Base-by-base conservation (phyloP, 2,797 vertebrate species). In the Agapornis canus region DNA sequence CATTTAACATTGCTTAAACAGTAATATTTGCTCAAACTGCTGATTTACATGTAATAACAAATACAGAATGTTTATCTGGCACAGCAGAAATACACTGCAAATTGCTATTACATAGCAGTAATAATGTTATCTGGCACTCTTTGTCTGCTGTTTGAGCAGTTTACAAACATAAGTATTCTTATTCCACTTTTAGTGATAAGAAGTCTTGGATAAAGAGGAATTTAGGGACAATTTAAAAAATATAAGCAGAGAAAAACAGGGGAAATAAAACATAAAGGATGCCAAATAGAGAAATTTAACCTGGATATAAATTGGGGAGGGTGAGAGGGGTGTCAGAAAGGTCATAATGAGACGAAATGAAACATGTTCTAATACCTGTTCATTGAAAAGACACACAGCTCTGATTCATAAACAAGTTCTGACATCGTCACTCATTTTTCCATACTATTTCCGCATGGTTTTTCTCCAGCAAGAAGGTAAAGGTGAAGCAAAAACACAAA, bases 391-490 rank as follows among this genome's bases (percentile, higher is more conserved):
- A 72, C 20, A 61, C 29, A 12, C 13, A 10, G 35, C 27, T 87
- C 39, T 79, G 32, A 40, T 86, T 92, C 51, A 26, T 6, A 35
- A 72, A 39, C 52, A 21, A 5, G 16, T 65, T 81, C 59, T 83
- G 63, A 86, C 64, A 61, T 35, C 40, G n/a, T 32, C 39, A 31
- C 72, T 87, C 27, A 16, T 86, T 94, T 89, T 90, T 56, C 89
- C 54, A 23, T 29, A 4, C 32, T 64, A 9, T 22, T 85, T 63
- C 77, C 13, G 0, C 0, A 0, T 76, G 72, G 16, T 86, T 89
- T 96, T 96, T 94, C 77, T 96, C 87, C 60, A 94, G 96, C 92
- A 96, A 70, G 76, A 86, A 83, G 65, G 61, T 59, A 39, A 39
- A 93, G 45, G 47, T 66, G 77, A 92, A 90, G 70, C 32, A 69